Evolutionary conservation across 2,888 invertebrate genomes (phyloP), one percentile per base, ranked within the genome.

Genomic region (Dasysyrphus albostriatus): DNA sequence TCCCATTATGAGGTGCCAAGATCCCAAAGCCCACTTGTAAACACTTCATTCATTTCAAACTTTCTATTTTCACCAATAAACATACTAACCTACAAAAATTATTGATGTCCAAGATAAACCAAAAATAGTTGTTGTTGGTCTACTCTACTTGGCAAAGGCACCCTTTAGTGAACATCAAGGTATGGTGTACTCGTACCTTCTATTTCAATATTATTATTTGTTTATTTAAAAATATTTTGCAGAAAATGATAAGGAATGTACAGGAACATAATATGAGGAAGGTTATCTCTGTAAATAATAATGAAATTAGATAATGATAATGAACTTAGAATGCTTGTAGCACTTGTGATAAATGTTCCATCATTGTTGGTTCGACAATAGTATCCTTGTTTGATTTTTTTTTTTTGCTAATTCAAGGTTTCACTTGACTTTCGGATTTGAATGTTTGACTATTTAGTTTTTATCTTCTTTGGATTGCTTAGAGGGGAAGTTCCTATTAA

Each of bases 221-320:
- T 58, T 58, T 58, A 34, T 16, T 58, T 37, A 34, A 58, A 5
- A 58, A 19, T 37, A 6, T 56, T 37, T 16, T 58, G 58, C 58
- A 16, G 3, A 58, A 37, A 58, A 3, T 37, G 58, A 58, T 58
- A 58, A 58, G 58, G n/a, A 0, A 2, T 16, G 9, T 1, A 16
- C 5, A 56, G 7, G 16, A 10, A 34, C 34, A 16, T 58, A 24
- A 24, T 24, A 24, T 24, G 24, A 24, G 24, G 5, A 19, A 10
- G 1, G 8, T 37, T 58, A 58, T 58, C 58, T 58, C 37, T 58
- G 58, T 34, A 58, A 58, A 58, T 58, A 58, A 10, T 12, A 34
- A 58, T 16, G 10, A 34, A 34, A 34, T 34, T 34, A 58, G 58
- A 58, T 58, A 58, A 16, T n/a, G n/a, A n/a, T n/a, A n/a, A n/a